A percentile compares a stretch with the other conserved stretches of the same genome.
phyloP scores from a whole-genome alignment of 2,113 vertebrate species.

The Tenebrosternarchus preto region DNA sequence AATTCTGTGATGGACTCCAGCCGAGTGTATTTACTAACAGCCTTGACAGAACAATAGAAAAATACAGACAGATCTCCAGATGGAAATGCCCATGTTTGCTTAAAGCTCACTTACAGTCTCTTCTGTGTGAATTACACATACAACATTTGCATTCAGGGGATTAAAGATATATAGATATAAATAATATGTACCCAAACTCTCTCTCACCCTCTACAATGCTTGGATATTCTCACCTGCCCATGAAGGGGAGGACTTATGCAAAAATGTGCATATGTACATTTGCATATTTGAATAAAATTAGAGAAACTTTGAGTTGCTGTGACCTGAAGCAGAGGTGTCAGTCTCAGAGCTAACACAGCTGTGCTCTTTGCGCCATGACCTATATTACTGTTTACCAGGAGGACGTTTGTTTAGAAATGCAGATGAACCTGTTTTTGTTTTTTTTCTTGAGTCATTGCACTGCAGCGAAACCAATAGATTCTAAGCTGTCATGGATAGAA shows the following conservation, averaged over 20 bases:
- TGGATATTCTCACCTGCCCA: slow-evolving; percentile 17
- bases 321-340: neutral
- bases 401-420: slow-evolving; percentile 16
- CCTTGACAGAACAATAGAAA: neutral
- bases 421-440: neutral
- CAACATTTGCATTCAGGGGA: neutral
- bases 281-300: slow-evolving; percentile 23
- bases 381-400: neutral
- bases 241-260: neutral
- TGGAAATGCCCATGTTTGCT: neutral
- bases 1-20: too few species aligned
- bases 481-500: neutral
- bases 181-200: neutral
- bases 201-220: neutral
- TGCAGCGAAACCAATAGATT: slow-evolving; percentile 14
- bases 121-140: neutral
- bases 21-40: neutral
- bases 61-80: neutral
- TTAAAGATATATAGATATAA: neutral
- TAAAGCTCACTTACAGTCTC: neutral
- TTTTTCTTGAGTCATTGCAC: slow-evolving; percentile 20
- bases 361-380: slow-evolving; percentile 4
- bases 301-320: slow-evolving; percentile 19
- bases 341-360: neutral
- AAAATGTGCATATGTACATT: slow-evolving; percentile 4